A percentile compares a stretch with the other conserved stretches of the same genome.
These are phyloP conservation scores for Lanistes nyassanus DNA, from an alignment of 1,140 invertebrate genomes.

Conservation along the genomic window DNA sequence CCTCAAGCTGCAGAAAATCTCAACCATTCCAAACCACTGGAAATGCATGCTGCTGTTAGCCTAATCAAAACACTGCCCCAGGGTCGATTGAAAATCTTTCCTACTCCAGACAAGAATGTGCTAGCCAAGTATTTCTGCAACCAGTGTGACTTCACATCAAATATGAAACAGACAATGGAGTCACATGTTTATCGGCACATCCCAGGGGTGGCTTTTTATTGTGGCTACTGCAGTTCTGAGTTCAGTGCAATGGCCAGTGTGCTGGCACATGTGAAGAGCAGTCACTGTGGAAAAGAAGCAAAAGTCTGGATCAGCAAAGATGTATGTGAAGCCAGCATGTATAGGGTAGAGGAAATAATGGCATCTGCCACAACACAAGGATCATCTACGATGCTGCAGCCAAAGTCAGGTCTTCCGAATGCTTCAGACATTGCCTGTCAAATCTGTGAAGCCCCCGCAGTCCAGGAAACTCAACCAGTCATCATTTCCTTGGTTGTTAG, in stretches of 20 bases:
- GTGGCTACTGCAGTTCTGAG: constrained; percentile 40
- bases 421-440: neutral
- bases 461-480: constrained; percentile 34
- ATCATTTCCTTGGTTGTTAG: constrained; percentile 46
- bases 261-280: constrained; percentile 40
- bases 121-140: constrained; percentile 34
- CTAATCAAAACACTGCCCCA: neutral
- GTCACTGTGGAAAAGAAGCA: constrained; percentile 37
- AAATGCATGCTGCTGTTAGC: neutral
- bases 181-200: constrained; percentile 50
- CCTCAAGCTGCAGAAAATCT: too few species aligned
- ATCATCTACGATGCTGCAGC: neutral
- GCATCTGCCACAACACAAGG: neutral
- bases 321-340: constrained; percentile 40
- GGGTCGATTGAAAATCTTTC: neutral
- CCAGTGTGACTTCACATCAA: constrained; percentile 40
- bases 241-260: constrained; percentile 38
- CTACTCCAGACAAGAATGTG: neutral
- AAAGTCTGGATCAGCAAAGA: constrained; percentile 38
- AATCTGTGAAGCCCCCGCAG: neutral
- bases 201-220: constrained; percentile 44
- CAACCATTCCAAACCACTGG: neutral
- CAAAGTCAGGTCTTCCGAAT: neutral
- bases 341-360: constrained; percentile 25
- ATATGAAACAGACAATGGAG: constrained; percentile 40